Percentiles rank a stretch among this genome's conserved stretches.
phyloP scores from a whole-genome alignment of 1,140 invertebrate genomes.

The Ctenoplectra terminalis region DNA sequence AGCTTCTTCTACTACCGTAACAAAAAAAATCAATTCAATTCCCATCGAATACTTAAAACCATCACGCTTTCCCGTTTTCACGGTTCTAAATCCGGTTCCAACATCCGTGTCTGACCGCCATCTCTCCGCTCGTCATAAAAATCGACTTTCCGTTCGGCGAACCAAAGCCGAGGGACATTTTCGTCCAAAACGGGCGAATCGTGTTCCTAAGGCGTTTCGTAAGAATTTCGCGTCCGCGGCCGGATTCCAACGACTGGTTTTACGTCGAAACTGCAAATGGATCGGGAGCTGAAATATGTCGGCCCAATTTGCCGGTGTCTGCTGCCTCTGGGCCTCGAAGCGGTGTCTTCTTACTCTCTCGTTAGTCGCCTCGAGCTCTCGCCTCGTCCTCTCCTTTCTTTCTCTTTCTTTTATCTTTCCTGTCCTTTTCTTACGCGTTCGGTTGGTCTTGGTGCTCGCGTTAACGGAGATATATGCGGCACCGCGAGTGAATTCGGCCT shows the following conservation, averaged over 20 bases:
- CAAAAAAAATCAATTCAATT: too few relatives aligned
- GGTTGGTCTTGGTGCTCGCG: conserved; percentile 15
- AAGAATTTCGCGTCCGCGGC: conserved; percentile 69
- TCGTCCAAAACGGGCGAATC: conserved; percentile 54
- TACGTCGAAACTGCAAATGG: conserved; percentile 74
- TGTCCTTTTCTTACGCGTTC: not conserved
- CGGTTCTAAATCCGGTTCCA: too few relatives aligned
- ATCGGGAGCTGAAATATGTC: conserved; percentile 74
- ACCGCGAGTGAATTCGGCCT: conserved; percentile 59
- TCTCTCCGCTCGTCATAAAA: too few relatives aligned
- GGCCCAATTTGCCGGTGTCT: conserved; percentile 75
- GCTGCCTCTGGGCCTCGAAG: conserved; percentile 63
- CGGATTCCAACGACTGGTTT: conserved; percentile 74
- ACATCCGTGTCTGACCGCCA: too few relatives aligned
- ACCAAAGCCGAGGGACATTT: conserved; percentile 44
- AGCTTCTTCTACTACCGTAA: too few relatives aligned
- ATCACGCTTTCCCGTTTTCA: not conserved
- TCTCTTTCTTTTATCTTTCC: not conserved
- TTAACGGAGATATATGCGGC: conserved; percentile 63
- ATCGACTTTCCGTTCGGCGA: conserved; percentile 20
- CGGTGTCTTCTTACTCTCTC: conserved; percentile 59
- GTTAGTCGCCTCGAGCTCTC: conserved; percentile 62
- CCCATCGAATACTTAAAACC: too few relatives aligned
- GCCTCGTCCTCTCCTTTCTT: conserved; percentile 2
- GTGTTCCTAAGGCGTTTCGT: conserved; percentile 69